A percentile compares a stretch with the other conserved stretches of the same genome.
Evolutionary conservation across 2,888 invertebrate species (phyloP).

Genomic region (Volucella inanis): DNA sequence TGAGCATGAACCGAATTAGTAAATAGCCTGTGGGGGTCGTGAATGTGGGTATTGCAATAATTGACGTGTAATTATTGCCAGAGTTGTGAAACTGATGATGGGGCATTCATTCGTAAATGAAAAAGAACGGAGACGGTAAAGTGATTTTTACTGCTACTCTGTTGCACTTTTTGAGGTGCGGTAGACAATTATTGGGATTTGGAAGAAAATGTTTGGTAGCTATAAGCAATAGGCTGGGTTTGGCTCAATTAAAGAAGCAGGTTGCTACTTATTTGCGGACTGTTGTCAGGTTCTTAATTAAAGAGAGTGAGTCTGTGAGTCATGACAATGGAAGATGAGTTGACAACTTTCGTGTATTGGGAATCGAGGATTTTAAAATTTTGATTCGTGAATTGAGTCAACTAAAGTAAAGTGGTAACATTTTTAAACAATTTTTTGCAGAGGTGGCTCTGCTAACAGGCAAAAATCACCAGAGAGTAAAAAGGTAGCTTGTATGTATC

Average conservation of each 20-base stretch:
- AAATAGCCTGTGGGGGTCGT: slow-evolving; percentile 61
- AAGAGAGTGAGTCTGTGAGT: too few species aligned
- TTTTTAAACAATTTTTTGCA: too few species aligned
- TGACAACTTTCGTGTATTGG: too few species aligned
- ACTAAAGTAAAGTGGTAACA: too few species aligned
- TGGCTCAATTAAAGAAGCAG: slow-evolving; percentile 4
- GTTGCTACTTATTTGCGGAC: not conserved
- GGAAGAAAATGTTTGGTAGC: not conserved
- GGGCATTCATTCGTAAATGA: slow-evolving; percentile 17
- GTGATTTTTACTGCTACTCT: not conserved
- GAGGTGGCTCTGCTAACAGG: too few species aligned
- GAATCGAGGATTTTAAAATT: too few species aligned
- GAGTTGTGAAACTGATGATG: slow-evolving; percentile 64
- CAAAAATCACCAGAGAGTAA: too few species aligned
- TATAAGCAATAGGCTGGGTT: not conserved
- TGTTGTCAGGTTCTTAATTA: too few species aligned
- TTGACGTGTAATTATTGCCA: slow-evolving; percentile 64
- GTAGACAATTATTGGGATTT: slow-evolving; percentile 21
- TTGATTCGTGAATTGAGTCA: too few species aligned
- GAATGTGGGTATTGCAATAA: slow-evolving; percentile 64
- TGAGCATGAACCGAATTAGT: slow-evolving; percentile 67
- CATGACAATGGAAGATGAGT: too few species aligned
- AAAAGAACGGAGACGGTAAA: not conserved
- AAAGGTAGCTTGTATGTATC: too few species aligned
- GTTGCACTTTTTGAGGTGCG: slow-evolving; percentile 36